These are phyloP conservation scores for Limnephilus marmoratus DNA, from an alignment of 2,888 invertebrate species.

Conservation along the genomic window DNA sequence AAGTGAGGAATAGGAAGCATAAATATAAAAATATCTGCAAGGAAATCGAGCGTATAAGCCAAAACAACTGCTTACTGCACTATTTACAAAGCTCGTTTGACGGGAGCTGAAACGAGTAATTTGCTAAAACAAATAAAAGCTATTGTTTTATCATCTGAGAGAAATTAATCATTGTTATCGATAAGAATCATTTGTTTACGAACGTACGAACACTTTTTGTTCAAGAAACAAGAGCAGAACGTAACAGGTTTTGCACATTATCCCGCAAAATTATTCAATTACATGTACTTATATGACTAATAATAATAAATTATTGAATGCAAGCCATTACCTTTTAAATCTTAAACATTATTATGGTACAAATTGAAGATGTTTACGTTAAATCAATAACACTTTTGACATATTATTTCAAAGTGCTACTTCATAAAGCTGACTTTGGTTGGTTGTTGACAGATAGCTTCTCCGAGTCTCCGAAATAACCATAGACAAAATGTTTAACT, in stretches of 20 bases:
- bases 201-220: constrained; percentile 10
- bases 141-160: not conserved
- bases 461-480: not conserved
- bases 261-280: not conserved
- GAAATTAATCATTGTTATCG: not conserved
- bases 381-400: constrained; percentile 55
- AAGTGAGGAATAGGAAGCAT: not conserved
- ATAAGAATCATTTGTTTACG: not conserved
- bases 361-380: constrained; percentile 22
- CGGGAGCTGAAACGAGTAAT: not conserved
- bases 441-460: constrained; percentile 34
- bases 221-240: constrained; percentile 22
- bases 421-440: constrained; percentile 12
- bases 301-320: not conserved
- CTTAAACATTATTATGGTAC: constrained; percentile 8
- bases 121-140: not conserved
- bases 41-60: not conserved
- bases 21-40: not conserved
- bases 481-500: not conserved
- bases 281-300: not conserved
- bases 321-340: not conserved
- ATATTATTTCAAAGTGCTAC: constrained; percentile 30
- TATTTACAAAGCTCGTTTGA: not conserved
- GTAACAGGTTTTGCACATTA: constrained; percentile 24
- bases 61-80: not conserved